These are phyloP conservation scores for Caerostris extrusa DNA, from an alignment of 1,140 invertebrate species.

Conservation along the genomic window DNA sequence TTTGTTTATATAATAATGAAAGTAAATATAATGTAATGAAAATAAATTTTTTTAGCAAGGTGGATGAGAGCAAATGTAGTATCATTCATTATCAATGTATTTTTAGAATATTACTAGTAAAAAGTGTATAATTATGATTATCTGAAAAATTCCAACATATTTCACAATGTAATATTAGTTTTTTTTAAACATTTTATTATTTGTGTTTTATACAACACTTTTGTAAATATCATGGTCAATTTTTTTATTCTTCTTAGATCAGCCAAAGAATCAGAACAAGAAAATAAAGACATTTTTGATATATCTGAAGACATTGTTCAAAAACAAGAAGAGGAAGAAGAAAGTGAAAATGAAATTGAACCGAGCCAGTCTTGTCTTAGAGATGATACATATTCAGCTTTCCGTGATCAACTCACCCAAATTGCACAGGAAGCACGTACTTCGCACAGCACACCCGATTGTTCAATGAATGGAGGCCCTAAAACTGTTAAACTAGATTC, in stretches of 20 bases:
- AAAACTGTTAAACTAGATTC: neutral
- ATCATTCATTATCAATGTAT: too few relatives aligned
- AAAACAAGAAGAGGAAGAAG: slow-evolving; percentile 1
- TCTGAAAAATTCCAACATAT: too few relatives aligned
- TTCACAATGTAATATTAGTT: too few relatives aligned
- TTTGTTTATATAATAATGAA: too few relatives aligned
- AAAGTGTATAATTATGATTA: too few relatives aligned
- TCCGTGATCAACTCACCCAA: slow-evolving; percentile 20
- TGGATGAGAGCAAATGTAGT: too few relatives aligned
- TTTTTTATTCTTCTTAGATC: neutral
- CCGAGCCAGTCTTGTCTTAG: slow-evolving; percentile 66
- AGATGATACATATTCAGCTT: slow-evolving; percentile 33
- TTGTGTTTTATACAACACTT: neutral
- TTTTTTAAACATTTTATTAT: neutral
- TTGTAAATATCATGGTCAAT: neutral
- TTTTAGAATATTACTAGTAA: too few relatives aligned
- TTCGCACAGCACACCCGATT: slow-evolving; percentile 14
- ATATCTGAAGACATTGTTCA: neutral
- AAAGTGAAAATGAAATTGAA: slow-evolving; percentile 73
- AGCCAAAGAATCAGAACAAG: neutral
- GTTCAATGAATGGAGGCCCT: neutral
- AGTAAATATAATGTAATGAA: too few relatives aligned
- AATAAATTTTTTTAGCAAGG: too few relatives aligned
- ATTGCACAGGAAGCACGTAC: neutral
- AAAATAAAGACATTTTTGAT: neutral